Conservation (phyloP, 2,797 vertebrate genomes). For the Oreochromis grahami region DNA sequence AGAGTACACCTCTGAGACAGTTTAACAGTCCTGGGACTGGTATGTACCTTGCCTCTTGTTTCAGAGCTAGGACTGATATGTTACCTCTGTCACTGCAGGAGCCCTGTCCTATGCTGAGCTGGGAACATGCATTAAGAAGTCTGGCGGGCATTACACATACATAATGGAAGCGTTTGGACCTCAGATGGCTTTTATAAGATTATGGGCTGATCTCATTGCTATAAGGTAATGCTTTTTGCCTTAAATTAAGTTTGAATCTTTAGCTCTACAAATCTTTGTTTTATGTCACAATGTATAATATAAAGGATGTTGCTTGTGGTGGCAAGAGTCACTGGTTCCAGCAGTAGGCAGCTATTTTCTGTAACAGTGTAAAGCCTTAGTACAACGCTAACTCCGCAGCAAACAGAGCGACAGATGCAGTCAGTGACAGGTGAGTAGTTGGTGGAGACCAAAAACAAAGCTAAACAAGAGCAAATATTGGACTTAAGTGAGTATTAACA, state of each 20-base stretch:
- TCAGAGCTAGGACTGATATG: background rate
- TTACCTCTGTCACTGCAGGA: slow-evolving; percentile 71
- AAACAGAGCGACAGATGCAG: background rate
- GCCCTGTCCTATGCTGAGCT: slow-evolving; percentile 93
- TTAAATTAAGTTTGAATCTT: background rate
- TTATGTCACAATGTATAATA: background rate
- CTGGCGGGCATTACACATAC: slow-evolving; percentile 95
- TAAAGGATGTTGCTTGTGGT: background rate
- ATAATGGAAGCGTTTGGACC: slow-evolving; percentile 94
- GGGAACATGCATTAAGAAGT: slow-evolving; percentile 94
- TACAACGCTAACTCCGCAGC: background rate
- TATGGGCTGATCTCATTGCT: slow-evolving; percentile 90
- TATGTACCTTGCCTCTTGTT: background rate
- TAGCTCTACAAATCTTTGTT: background rate
- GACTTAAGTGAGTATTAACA: background rate
- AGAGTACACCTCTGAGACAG: background rate
- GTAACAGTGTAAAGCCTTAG: background rate
- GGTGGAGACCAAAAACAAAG: background rate
- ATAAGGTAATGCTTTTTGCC: slow-evolving; percentile 80
- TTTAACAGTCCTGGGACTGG: background rate
- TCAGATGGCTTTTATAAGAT: slow-evolving; percentile 86
- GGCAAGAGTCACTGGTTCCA: background rate
- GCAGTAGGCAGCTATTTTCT: background rate
- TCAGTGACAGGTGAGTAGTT: background rate
- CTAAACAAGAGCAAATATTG: background rate